A percentile compares a stretch with the other conserved stretches of the same genome.
Conservation (phyloP, 2,797 vertebrate genomes). For the Gallirallus australis region DNA sequence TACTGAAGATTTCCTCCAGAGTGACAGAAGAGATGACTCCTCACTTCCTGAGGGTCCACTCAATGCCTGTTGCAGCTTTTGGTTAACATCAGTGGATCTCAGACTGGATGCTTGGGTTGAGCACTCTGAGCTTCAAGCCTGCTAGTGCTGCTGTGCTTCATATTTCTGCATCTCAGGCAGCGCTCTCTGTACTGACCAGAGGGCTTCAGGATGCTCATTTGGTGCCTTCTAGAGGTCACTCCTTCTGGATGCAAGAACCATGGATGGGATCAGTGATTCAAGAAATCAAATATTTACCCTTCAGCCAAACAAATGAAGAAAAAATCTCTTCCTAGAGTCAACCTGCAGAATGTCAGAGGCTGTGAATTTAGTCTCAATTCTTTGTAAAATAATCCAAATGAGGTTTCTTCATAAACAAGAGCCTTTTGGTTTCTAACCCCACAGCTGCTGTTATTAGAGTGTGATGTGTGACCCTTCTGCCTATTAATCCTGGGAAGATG, state of each 20-base stretch:
- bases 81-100: background rate
- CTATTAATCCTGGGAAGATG: constrained; percentile 45
- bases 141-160: background rate
- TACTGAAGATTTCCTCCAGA: background rate
- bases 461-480: constrained; percentile 8
- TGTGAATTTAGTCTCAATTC: background rate
- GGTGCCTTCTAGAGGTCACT: background rate
- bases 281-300: background rate
- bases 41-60: background rate
- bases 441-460: background rate
- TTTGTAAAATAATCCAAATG: background rate
- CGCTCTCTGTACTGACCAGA: background rate
- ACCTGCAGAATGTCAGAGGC: background rate
- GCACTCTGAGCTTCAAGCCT: background rate
- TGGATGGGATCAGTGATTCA: background rate
- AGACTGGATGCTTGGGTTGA: background rate
- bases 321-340: background rate
- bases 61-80: background rate
- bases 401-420: background rate
- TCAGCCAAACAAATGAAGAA: background rate
- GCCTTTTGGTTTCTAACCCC: constrained; percentile 7
- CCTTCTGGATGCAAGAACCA: background rate
- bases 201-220: background rate
- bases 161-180: background rate
- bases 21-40: background rate